A percentile compares a stretch with the other conserved stretches of the same genome.
These are phyloP conservation scores for Biston stratarius DNA, from an alignment of 2,888 invertebrate genomes.

Conservation along the genomic window DNA sequence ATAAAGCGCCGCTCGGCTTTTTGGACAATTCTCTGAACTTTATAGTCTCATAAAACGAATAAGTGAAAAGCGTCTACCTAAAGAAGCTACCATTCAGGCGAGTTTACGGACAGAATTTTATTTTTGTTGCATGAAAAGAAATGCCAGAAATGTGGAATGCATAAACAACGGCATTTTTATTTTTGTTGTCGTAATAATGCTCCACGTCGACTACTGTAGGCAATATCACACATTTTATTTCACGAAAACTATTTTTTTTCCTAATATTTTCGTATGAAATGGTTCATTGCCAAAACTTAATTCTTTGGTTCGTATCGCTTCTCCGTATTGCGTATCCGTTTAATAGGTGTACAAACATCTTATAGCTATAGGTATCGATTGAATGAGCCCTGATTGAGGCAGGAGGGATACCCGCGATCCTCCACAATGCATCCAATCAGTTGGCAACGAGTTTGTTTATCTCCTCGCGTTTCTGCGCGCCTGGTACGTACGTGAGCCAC, in stretches of 20 bases:
- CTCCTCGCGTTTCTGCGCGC: slow-evolving; percentile 43
- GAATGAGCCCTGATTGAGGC: slow-evolving; percentile 70
- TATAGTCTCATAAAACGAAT: slow-evolving; percentile 24
- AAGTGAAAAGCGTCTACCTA: slow-evolving; percentile 27
- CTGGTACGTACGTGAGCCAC: slow-evolving; percentile 43
- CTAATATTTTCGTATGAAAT: not conserved
- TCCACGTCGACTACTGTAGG: not conserved
- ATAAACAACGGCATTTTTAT: slow-evolving; percentile 15
- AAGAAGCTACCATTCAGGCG: slow-evolving; percentile 20
- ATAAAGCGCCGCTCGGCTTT: slow-evolving; percentile 12
- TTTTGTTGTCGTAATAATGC: not conserved
- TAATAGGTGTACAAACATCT: slow-evolving; percentile 24
- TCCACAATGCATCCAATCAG: slow-evolving; percentile 75
- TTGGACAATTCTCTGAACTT: slow-evolving; percentile 15
- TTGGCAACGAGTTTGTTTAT: slow-evolving; percentile 62
- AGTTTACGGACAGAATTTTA: slow-evolving; percentile 22
- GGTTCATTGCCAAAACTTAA: not conserved
- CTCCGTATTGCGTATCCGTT: slow-evolving; percentile 8
- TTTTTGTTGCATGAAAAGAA: slow-evolving; percentile 16
- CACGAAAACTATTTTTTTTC: not conserved
- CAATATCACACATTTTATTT: not conserved
- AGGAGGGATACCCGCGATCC: slow-evolving; percentile 58
- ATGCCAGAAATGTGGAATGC: slow-evolving; percentile 7
- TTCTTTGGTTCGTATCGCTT: not conserved
- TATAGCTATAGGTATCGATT: slow-evolving; percentile 48